Evolutionary conservation across 2,797 vertebrate genomes (phyloP).

Genomic region (Microctenopoma lineatum): DNA sequence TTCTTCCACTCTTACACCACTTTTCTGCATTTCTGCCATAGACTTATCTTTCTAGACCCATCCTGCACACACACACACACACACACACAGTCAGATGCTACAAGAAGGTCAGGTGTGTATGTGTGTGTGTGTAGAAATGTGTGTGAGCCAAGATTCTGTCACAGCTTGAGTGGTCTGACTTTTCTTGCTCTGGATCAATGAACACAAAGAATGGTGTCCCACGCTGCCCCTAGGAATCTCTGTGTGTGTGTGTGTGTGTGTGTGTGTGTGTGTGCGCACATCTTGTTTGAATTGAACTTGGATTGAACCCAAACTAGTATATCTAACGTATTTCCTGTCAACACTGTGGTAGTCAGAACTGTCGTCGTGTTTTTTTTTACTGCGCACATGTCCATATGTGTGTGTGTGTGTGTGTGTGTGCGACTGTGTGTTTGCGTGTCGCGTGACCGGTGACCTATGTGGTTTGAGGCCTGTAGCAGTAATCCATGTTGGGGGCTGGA

Average conservation of each 20-base stretch:
- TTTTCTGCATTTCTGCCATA: conserved; percentile 31
- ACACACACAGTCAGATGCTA: conserved; percentile 24
- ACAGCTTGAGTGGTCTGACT: conserved; percentile 79
- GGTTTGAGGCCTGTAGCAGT: conserved; percentile 60
- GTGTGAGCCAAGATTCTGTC: conserved; percentile 74
- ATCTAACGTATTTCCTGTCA: conserved; percentile 63
- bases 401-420: conserved; percentile 15
- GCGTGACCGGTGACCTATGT: conserved; percentile 59
- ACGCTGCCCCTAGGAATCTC: conserved; percentile 57
- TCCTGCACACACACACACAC: not conserved
- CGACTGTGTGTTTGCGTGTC: conserved; percentile 8
- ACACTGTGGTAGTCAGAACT: conserved; percentile 41
- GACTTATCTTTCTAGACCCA: conserved; percentile 51
- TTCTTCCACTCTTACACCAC: conserved; percentile 37
- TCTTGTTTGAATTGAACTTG: conserved; percentile 46
- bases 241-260: conserved; percentile 23
- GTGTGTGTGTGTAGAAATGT: conserved; percentile 30
- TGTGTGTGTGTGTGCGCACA: conserved; percentile 14
- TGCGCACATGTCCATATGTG: not conserved
- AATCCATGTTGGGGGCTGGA: conserved; percentile 57
- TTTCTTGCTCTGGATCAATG: conserved; percentile 80
- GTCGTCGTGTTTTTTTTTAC: not conserved
- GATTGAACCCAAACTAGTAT: conserved; percentile 43
- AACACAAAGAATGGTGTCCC: conserved; percentile 75
- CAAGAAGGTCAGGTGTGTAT: conserved; percentile 28